Conservation (phyloP, 2,888 invertebrate genomes). For the Agrotis clavis region DNA sequence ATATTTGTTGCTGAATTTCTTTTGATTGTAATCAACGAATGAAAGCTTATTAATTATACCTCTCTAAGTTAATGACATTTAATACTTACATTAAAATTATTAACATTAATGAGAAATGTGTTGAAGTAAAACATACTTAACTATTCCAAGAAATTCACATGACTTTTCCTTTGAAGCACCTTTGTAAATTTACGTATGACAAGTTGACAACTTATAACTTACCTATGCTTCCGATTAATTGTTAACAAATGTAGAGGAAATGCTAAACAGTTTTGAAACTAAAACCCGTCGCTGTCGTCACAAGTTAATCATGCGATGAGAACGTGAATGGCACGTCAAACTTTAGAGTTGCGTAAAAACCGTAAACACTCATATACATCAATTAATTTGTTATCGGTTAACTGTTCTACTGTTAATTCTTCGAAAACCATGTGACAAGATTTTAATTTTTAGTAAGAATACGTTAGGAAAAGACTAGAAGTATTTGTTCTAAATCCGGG, state of each 20-base stretch:
- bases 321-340: slow-evolving; percentile 6
- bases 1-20: neutral
- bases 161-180: neutral
- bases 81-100: too few species aligned
- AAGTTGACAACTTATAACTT: neutral
- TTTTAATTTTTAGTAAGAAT: neutral
- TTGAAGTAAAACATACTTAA: too few species aligned
- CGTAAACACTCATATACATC: slow-evolving; percentile 22
- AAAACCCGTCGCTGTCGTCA: neutral
- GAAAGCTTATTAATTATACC: too few species aligned
- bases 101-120: too few species aligned
- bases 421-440: slow-evolving; percentile 9
- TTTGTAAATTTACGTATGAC: neutral
- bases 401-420: slow-evolving; percentile 20
- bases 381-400: slow-evolving; percentile 19
- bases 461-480: too few species aligned
- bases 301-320: slow-evolving; percentile 20
- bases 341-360: slow-evolving; percentile 14
- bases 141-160: neutral
- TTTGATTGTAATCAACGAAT: neutral
- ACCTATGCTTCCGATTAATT: neutral
- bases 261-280: neutral
- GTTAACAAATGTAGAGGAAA: neutral
- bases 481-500: too few species aligned
- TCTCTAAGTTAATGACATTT: too few species aligned